These are phyloP conservation scores for Heptranchias perlo DNA, from an alignment of 2,113 vertebrate species.

Conservation along the genomic window DNA sequence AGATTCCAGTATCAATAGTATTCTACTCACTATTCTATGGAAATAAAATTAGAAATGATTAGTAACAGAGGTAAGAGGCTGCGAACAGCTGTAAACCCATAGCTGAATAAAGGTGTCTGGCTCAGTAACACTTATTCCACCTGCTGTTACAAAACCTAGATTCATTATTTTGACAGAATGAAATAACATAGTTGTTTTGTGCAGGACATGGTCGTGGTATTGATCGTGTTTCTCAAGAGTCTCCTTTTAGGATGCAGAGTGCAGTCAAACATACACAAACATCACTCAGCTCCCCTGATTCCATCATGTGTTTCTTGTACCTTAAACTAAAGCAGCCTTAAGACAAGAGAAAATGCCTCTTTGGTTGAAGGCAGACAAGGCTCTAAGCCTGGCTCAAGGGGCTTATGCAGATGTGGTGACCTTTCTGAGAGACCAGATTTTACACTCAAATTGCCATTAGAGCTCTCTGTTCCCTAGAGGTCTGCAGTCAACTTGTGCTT, in stretches of 20 bases:
- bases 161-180: constrained; percentile 68
- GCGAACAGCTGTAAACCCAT: constrained; percentile 22
- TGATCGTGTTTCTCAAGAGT: constrained; percentile 65
- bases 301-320: constrained; percentile 61
- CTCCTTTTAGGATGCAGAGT: constrained; percentile 75
- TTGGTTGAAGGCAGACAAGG: constrained; percentile 67
- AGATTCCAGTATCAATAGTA: not conserved
- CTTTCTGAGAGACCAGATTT: constrained; percentile 91
- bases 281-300: constrained; percentile 58
- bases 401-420: constrained; percentile 91
- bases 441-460: constrained; percentile 94
- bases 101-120: constrained; percentile 72
- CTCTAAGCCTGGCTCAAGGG: constrained; percentile 82
- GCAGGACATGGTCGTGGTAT: constrained; percentile 62
- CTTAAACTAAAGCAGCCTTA: constrained; percentile 69
- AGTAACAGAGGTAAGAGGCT: not conserved
- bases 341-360: constrained; percentile 61
- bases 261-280: constrained; percentile 66
- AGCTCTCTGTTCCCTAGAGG: constrained; percentile 65
- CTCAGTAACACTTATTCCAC: constrained; percentile 68
- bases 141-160: constrained; percentile 66
- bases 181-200: constrained; percentile 55
- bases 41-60: constrained; percentile 25
- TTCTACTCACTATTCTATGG: not conserved
- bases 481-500: constrained; percentile 60